Conservation (phyloP, 2,113 vertebrate species). For the Isichthys henryi region DNA sequence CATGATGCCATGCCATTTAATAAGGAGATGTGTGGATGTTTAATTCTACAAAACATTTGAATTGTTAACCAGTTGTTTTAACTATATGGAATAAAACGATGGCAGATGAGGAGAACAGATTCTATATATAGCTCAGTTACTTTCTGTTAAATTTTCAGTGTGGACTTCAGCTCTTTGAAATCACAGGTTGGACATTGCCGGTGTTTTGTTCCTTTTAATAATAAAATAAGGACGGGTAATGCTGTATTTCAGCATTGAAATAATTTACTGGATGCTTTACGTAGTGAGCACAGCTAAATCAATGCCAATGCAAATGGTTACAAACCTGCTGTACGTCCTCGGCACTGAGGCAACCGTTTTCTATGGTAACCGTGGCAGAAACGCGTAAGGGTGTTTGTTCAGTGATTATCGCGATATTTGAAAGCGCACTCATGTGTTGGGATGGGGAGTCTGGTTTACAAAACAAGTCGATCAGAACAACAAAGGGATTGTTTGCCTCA, state of each 20-base stretch:
- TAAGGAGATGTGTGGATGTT: neutral
- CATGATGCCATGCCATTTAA: neutral
- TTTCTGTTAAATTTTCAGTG: neutral
- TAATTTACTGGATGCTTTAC: neutral
- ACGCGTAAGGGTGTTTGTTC: neutral
- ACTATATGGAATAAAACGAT: neutral
- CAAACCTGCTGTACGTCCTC: neutral
- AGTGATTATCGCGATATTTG: neutral
- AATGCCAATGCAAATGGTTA: neutral
- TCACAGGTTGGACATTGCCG: neutral
- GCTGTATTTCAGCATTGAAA: neutral
- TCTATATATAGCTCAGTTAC: neutral
- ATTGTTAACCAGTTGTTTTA: neutral
- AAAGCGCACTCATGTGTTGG: neutral
- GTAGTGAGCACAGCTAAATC: neutral
- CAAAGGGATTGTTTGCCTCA: constrained; percentile 11
- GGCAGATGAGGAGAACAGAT: neutral
- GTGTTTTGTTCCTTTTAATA: neutral
- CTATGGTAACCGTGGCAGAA: neutral
- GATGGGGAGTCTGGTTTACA: constrained; percentile 8
- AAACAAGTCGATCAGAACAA: constrained; percentile 23
- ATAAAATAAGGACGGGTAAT: neutral
- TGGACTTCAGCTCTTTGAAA: neutral
- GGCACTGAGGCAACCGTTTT: neutral
- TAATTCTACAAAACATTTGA: neutral